Percentiles rank a stretch among this genome's conserved stretches.
Conservation (phyloP, 2,113 vertebrate genomes). For the Nipponia nippon region DNA sequence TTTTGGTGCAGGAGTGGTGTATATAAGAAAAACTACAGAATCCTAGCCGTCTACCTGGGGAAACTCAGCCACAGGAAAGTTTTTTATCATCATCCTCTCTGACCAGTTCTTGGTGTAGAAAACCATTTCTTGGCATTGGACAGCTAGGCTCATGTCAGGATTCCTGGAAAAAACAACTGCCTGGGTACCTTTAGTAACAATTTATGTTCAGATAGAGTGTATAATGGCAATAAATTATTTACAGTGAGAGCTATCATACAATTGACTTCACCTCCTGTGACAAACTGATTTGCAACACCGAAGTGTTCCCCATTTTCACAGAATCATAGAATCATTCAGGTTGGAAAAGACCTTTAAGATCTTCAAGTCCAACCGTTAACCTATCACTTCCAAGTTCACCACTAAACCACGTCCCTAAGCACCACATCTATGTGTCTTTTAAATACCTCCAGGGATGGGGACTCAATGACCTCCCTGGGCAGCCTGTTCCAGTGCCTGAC, state of each 20-base stretch:
- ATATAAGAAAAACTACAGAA: accelerated
- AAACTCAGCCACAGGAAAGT: background rate
- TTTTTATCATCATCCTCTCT: background rate
- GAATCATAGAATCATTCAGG: too few species aligned
- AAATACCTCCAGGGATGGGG: too few species aligned
- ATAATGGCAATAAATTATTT: background rate
- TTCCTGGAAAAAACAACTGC: background rate
- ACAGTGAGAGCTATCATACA: background rate
- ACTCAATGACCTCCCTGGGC: too few species aligned
- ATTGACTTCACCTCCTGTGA: background rate
- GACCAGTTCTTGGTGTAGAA: background rate
- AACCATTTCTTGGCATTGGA: background rate
- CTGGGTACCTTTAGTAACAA: background rate
- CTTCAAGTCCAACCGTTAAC: too few species aligned
- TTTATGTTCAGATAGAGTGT: background rate
- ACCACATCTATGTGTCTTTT: too few species aligned
- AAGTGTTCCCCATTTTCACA: background rate
- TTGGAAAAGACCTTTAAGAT: too few species aligned
- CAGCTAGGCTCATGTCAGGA: background rate
- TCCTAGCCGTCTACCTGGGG: background rate
- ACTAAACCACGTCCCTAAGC: too few species aligned
- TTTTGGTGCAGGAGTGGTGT: background rate
- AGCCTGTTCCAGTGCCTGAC: too few species aligned
- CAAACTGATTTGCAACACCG: background rate
- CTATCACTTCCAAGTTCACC: too few species aligned